Percentiles rank a stretch among this genome's conserved stretches.
Evolutionary conservation across 2,113 vertebrate genomes (phyloP).

Genomic region (Sapayoa aenigma): DNA sequence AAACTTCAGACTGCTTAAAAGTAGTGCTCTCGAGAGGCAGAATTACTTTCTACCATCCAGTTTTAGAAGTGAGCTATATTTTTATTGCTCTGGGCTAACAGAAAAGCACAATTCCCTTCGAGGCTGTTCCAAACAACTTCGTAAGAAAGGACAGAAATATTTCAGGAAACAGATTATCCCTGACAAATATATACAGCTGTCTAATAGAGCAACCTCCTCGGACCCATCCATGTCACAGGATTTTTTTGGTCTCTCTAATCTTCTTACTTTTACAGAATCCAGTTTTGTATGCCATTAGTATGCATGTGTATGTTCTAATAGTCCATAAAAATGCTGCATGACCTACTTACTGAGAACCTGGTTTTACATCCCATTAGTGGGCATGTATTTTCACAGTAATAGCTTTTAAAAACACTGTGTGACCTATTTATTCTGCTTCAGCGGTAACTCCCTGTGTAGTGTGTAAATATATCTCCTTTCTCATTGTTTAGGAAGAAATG

Average conservation of each 20-base stretch:
- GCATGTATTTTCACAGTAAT: conserved; percentile 37
- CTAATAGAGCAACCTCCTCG: conserved; percentile 40
- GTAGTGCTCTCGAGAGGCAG: background rate
- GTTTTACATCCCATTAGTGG: conserved; percentile 55
- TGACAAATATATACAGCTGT: conserved; percentile 50
- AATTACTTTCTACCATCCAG: conserved; percentile 4
- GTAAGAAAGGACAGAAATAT: conserved; percentile 42
- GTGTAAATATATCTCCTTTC: background rate
- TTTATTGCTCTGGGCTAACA: conserved; percentile 19
- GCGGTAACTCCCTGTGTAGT: background rate
- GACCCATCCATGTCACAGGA: background rate
- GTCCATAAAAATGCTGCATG: conserved; percentile 43
- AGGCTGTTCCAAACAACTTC: background rate
- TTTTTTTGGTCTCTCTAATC: conserved; percentile 54
- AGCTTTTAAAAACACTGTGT: conserved; percentile 36
- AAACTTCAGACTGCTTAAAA: background rate
- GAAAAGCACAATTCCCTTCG: background rate
- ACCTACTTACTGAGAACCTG: conserved; percentile 60
- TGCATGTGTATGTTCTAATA: conserved; percentile 53
- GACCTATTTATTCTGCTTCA: conserved; percentile 64
- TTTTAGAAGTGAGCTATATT: conserved; percentile 13
- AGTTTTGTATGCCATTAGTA: conserved; percentile 56
- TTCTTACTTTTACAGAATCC: conserved; percentile 54
- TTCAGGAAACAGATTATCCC: conserved; percentile 41
- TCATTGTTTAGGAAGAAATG: background rate